phyloP scores from a whole-genome alignment of 2,113 vertebrate species.

The Coturnix japonica region DNA sequence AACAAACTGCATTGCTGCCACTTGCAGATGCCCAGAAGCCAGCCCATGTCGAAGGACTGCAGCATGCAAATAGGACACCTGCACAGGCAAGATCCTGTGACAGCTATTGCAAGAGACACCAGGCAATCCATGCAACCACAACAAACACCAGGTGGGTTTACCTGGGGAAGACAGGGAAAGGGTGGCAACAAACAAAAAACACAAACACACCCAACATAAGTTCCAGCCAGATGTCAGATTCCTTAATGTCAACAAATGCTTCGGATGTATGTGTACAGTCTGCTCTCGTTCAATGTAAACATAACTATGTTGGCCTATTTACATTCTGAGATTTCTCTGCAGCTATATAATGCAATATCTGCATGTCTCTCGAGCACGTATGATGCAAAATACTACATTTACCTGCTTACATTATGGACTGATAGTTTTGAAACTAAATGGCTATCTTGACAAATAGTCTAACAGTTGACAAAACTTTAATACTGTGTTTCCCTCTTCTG shows the following conservation, averaged over 20 bases:
- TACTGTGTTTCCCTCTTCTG: neutral
- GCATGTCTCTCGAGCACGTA: fast-evolving
- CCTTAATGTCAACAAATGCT: fast-evolving
- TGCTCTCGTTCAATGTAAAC: neutral
- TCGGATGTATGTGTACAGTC: fast-evolving
- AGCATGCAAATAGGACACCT: neutral
- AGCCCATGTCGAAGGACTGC: fast-evolving
- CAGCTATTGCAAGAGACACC: neutral
- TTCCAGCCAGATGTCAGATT: neutral
- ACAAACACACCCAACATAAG: neutral
- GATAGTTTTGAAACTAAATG: neutral
- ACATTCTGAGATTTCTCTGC: neutral
- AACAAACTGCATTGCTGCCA: fast-evolving
- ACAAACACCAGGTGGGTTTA: neutral
- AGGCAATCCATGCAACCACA: neutral
- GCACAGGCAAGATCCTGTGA: fast-evolving
- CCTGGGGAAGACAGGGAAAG: neutral
- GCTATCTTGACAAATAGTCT: neutral
- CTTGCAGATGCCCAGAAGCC: neutral
- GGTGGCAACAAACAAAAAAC: neutral
- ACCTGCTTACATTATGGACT: fast-evolving
- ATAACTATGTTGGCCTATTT: neutral
- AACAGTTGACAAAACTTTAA: neutral
- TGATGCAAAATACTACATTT: neutral
- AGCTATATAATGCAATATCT: fast-evolving